Conservation (phyloP, 2,113 vertebrate genomes). For the Myotis lucifugus region DNA sequence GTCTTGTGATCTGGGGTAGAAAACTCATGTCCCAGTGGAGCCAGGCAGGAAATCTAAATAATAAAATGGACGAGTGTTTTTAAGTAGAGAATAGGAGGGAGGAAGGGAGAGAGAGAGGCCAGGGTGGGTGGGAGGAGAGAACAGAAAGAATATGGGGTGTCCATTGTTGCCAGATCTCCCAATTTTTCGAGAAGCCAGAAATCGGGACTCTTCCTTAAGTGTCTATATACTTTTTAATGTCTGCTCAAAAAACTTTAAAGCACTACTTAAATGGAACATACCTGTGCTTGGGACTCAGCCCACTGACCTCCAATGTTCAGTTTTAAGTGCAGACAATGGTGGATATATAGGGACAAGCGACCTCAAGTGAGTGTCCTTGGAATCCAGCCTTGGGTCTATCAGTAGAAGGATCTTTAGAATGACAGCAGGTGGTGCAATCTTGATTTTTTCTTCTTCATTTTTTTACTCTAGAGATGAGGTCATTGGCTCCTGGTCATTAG, state of each 20-base stretch:
- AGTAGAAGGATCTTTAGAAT: neutral
- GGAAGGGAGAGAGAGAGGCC: neutral
- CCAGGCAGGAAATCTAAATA: slow-evolving; percentile 58
- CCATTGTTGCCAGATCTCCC: neutral
- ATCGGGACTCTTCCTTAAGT: neutral
- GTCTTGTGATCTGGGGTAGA: slow-evolving; percentile 9
- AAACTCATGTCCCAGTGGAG: neutral
- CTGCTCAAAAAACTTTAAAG: neutral
- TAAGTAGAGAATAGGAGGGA: neutral
- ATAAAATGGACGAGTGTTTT: neutral
- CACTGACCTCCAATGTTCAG: neutral
- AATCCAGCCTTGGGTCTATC: neutral
- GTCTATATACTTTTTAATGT: neutral
- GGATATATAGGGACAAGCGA: neutral
- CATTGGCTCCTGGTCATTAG: neutral
- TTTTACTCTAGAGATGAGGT: neutral
- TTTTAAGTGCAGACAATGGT: neutral
- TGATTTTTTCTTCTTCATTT: neutral
- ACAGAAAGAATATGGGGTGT: neutral
- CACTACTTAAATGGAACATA: neutral
- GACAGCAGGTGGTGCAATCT: neutral
- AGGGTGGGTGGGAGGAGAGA: neutral
- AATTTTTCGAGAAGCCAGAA: neutral
- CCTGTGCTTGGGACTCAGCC: neutral
- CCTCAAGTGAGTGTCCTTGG: neutral